Percentiles rank a stretch among this genome's conserved stretches.
Evolutionary conservation across 2,113 vertebrate genomes (phyloP).

Genomic region (Prionailurus viverrinus): DNA sequence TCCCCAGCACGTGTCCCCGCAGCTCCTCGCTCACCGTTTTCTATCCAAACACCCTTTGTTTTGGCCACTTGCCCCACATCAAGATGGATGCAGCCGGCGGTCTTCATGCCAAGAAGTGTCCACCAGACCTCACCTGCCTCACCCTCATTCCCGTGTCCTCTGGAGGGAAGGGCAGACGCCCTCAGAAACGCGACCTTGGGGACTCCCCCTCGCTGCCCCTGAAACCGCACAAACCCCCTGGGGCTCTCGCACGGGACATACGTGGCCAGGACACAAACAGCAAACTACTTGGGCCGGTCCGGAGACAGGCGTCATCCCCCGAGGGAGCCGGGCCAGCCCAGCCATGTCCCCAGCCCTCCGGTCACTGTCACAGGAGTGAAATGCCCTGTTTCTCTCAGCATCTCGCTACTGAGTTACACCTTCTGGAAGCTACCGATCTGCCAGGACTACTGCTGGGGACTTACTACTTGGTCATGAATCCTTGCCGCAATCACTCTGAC

Average conservation of each 20-base stretch:
- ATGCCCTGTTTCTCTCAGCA: accelerated
- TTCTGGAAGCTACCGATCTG: accelerated
- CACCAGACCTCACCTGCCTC: too few species aligned
- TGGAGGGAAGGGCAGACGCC: accelerated
- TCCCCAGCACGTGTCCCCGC: neutral
- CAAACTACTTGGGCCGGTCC: neutral
- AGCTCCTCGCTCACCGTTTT: neutral
- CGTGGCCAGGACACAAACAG: accelerated
- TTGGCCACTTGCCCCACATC: neutral
- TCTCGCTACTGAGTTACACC: accelerated
- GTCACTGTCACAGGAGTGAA: neutral
- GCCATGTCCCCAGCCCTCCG: neutral
- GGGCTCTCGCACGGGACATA: accelerated
- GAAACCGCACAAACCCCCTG: accelerated
- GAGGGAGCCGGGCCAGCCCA: accelerated
- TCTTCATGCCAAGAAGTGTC: too few species aligned
- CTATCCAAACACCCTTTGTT: neutral
- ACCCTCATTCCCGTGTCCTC: accelerated
- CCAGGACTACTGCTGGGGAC: accelerated
- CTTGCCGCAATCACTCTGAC: neutral
- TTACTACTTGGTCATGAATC: neutral
- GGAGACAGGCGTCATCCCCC: accelerated
- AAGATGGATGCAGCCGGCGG: accelerated
- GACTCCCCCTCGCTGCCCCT: too few species aligned
- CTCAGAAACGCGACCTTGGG: accelerated